phyloP scores from a whole-genome alignment of 2,113 vertebrate species.

The Meleagris gallopavo region DNA sequence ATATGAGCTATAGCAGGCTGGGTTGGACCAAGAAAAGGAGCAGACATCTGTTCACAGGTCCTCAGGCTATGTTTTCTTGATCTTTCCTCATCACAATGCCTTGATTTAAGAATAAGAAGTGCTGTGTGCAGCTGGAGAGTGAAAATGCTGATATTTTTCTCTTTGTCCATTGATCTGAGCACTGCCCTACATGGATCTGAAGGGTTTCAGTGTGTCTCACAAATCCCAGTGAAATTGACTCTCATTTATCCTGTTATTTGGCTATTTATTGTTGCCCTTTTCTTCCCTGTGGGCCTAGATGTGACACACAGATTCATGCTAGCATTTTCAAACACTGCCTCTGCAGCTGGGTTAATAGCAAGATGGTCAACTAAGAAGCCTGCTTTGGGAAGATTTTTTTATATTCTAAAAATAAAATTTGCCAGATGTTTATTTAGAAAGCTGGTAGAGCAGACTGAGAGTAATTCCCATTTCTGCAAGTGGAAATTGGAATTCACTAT shows the following conservation, averaged over 20 bases:
- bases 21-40: slow-evolving; percentile 28
- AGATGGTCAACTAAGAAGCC: slow-evolving; percentile 46
- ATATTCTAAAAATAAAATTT: slow-evolving; percentile 69
- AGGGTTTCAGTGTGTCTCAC: not conserved
- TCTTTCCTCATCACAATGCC: slow-evolving; percentile 14
- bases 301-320: not conserved
- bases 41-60: slow-evolving; percentile 45
- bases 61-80: not conserved
- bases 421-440: slow-evolving; percentile 78
- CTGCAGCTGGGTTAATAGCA: slow-evolving; percentile 48
- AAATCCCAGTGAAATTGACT: not conserved
- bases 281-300: not conserved
- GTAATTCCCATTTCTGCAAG: slow-evolving; percentile 74
- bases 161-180: slow-evolving; percentile 46
- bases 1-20: slow-evolving; percentile 8
- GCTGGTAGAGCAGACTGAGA: slow-evolving; percentile 70
- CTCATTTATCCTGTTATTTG: slow-evolving; percentile 17
- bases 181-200: not conserved
- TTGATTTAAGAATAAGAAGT: slow-evolving; percentile 10
- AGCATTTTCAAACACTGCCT: slow-evolving; percentile 30
- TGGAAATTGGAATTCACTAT: slow-evolving; percentile 80
- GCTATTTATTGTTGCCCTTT: not conserved
- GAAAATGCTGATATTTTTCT: slow-evolving; percentile 9
- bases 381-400: slow-evolving; percentile 34
- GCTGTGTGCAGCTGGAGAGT: slow-evolving; percentile 29